Percentiles rank a stretch among this genome's conserved stretches.
These are phyloP conservation scores for Astyanax mexicanus DNA, from an alignment of 2,797 vertebrate species.

Conservation along the genomic window DNA sequence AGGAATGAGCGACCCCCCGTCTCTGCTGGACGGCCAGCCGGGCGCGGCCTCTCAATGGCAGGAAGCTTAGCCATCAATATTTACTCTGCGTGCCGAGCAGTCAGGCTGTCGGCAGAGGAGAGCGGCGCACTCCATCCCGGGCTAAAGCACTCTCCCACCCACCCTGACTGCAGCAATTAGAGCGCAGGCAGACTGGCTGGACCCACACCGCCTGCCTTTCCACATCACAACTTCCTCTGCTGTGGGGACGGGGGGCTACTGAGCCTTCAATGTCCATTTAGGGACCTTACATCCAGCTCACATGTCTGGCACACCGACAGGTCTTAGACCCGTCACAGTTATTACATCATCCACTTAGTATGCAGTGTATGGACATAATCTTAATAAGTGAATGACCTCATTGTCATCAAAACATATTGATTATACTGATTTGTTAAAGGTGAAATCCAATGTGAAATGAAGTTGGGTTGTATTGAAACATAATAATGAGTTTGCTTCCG, in stretches of 20 bases:
- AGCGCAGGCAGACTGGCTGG: slow-evolving; percentile 80
- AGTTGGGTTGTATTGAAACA: too few species aligned
- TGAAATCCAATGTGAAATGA: too few species aligned
- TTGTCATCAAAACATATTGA: too few species aligned
- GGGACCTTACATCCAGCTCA: not conserved
- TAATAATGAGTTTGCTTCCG: too few species aligned
- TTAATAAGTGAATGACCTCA: too few species aligned
- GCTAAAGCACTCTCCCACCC: slow-evolving; percentile 72
- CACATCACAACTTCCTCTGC: slow-evolving; percentile 76
- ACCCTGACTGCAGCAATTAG: slow-evolving; percentile 73
- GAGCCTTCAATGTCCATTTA: slow-evolving; percentile 30
- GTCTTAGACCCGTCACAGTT: too few species aligned
- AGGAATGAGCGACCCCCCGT: slow-evolving; percentile 78
- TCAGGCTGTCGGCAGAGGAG: slow-evolving; percentile 62
- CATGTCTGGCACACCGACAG: slow-evolving; percentile 7
- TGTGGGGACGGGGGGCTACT: slow-evolving; percentile 40
- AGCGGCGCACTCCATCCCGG: slow-evolving; percentile 56
- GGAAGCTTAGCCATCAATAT: slow-evolving; percentile 86
- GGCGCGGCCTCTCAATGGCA: slow-evolving; percentile 81
- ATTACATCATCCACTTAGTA: too few species aligned
- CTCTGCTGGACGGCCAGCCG: slow-evolving; percentile 67
- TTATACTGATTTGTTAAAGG: too few species aligned
- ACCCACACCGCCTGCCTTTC: slow-evolving; percentile 72
- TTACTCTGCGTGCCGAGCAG: slow-evolving; percentile 79
- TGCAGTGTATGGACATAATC: too few species aligned